Conservation (phyloP, 2,888 invertebrate species). For the Artemia sinica region DNA sequence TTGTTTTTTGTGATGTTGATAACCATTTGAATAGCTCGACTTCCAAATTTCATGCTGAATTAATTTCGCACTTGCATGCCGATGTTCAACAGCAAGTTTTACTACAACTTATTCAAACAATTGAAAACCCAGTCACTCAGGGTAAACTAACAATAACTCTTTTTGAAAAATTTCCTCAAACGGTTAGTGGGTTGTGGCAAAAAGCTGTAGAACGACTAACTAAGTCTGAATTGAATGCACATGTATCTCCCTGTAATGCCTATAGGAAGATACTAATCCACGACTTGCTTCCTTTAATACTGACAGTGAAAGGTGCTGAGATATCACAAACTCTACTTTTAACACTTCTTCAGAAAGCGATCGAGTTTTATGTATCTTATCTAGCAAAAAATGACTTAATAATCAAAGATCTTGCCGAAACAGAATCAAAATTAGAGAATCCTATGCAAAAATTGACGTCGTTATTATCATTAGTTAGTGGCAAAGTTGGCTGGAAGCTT, state of each 20-base stretch:
- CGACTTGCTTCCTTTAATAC: slow-evolving; percentile 1
- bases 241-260: not conserved
- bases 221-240: not conserved
- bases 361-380: not conserved
- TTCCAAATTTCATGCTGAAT: not conserved
- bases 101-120: slow-evolving; percentile 6
- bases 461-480: not conserved
- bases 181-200: not conserved
- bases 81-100: not conserved
- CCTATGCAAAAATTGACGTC: slow-evolving; percentile 1
- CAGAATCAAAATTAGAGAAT: slow-evolving; percentile 5
- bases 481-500: not conserved
- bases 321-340: not conserved
- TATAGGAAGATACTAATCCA: slow-evolving; percentile 2
- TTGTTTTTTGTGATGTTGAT: not conserved
- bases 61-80: not conserved
- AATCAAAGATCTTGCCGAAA: not conserved
- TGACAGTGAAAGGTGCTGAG: not conserved
- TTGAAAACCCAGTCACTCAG: not conserved
- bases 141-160: not conserved
- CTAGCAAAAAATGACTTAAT: slow-evolving; percentile 1
- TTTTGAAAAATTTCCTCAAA: not conserved
- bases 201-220: slow-evolving; percentile 2
- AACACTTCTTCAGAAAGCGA: not conserved
- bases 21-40: not conserved